These are phyloP conservation scores for Stichodactyla helianthus DNA, from an alignment of 64 coral and sea anemone genomes.

Conservation along the genomic window DNA sequence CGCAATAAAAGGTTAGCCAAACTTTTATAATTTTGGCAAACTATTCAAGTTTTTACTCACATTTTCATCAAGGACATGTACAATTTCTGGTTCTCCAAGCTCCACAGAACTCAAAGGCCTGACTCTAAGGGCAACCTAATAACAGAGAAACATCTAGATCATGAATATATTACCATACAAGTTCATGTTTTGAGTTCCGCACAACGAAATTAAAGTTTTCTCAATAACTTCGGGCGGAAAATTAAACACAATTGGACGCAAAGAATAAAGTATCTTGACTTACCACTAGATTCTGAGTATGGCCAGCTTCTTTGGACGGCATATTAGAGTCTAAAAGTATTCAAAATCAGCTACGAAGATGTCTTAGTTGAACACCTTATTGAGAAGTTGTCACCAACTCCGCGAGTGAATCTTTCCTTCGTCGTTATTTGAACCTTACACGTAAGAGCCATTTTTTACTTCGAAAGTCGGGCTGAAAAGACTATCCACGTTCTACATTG, in stretches of 20 bases:
- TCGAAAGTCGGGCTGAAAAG: neutral
- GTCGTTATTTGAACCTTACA: neutral
- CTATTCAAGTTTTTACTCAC: slow-evolving; percentile 2
- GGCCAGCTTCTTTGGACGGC: slow-evolving; percentile 44
- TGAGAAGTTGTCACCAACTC: neutral
- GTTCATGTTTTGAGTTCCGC: neutral
- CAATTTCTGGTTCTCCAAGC: slow-evolving; percentile 42
- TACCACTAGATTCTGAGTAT: slow-evolving; percentile 50
- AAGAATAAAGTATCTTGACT: neutral
- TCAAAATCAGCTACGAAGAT: neutral
- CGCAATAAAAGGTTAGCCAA: too few relatives aligned
- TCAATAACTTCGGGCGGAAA: neutral
- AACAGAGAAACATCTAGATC: slow-evolving; percentile 15
- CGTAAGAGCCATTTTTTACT: neutral
- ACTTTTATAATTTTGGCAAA: neutral
- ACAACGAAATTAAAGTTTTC: neutral
- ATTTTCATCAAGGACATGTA: slow-evolving; percentile 53
- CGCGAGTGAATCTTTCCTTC: neutral
- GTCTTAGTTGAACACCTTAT: neutral
- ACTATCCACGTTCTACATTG: neutral
- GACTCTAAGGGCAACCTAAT: slow-evolving; percentile 59
- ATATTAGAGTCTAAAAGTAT: slow-evolving; percentile 22
- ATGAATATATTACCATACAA: neutral
- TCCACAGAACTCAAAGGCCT: slow-evolving; percentile 48
- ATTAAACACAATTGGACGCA: neutral